Evolutionary conservation across 37 sponge, comb jelly and placozoan genomes (phyloP), one percentile per base, ranked within the genome.

Genomic region (Dysidea cf. avara): DNA sequence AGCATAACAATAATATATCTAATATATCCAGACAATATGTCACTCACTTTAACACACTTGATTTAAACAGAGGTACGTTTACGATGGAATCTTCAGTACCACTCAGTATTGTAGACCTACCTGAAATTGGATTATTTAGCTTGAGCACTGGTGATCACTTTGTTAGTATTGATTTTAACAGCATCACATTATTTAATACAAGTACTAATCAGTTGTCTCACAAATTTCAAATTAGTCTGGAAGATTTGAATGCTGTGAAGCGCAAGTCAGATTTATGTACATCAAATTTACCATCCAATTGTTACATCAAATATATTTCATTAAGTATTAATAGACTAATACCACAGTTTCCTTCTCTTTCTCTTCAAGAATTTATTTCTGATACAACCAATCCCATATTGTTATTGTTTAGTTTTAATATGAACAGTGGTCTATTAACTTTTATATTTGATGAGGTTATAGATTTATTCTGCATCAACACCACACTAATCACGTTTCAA

Each of bases 381-480:
- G 95, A 94, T 46, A 78, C 69, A 5, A 83, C 83, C 26, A 66
- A 76, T 29, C 90, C 90, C 0, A 18, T 56, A 0, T 65, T 90
- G 31, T 7, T 21, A 0, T 68, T 67, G 1, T 94, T 68, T 64
- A 64, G 28, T 20, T 53, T 94, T 33, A 87, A 94, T 52, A 66
- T 94, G 50, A 72, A 94, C 35, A 30, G 46, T 3, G 90, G 88
- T 4, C 3, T 5, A 1, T 75, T 94, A 78, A 78, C 79, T 7
- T 78, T 94, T 48, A 86, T 87, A 7, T 94, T 90, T 61, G 61
- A 90, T 56, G 95, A 94, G 56, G 77, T 86, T 20, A 61, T 94
- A 1, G 54, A 32, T 17, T 61, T 68, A 47, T 48, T 46, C n/a
- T 64, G 81, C 20, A 87, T 82, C 61, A 51, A 72, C 67, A 79